Percentiles rank a stretch among this genome's conserved stretches.
Evolutionary conservation across 2,888 invertebrate species (phyloP).

Genomic region (Cerastis leucographa): DNA sequence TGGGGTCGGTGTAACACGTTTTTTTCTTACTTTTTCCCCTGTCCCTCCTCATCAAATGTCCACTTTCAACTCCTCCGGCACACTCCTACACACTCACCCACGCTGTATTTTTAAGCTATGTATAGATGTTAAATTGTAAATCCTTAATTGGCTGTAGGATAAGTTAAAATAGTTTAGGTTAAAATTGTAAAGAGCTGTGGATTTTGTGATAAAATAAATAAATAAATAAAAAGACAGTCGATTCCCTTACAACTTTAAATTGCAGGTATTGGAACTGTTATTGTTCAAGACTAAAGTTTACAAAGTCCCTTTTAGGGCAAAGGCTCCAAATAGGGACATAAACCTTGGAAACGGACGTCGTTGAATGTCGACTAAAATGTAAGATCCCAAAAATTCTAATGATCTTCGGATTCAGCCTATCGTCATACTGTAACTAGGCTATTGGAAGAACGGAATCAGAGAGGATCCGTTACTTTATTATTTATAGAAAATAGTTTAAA

Average conservation of each 20-base stretch:
- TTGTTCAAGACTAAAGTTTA: background rate
- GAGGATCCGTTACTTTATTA: background rate
- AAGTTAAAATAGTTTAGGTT: too few species aligned
- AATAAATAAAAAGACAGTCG: too few species aligned
- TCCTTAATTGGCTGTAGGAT: too few species aligned
- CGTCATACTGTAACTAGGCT: background rate
- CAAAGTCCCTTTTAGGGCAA: too few species aligned
- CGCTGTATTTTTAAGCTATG: too few species aligned
- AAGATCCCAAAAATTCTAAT: background rate
- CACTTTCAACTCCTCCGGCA: too few species aligned
- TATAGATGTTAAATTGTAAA: too few species aligned
- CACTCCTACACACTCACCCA: too few species aligned
- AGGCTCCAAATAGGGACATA: background rate
- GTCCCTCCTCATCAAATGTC: background rate
- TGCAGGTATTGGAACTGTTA: too few species aligned
- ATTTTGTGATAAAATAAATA: too few species aligned
- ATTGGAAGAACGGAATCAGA: conserved; percentile 10
- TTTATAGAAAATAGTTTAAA: conserved; percentile 18
- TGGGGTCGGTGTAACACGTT: background rate
- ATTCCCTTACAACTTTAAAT: background rate
- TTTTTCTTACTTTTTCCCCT: too few species aligned
- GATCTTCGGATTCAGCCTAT: background rate
- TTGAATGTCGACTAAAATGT: background rate
- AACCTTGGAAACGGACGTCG: background rate
- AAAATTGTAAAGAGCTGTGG: too few species aligned